Percentiles rank a stretch among this genome's conserved stretches.
These are phyloP conservation scores for Drosophila fulvimacula DNA, from an alignment of 2,888 invertebrate species.

Conservation along the genomic window DNA sequence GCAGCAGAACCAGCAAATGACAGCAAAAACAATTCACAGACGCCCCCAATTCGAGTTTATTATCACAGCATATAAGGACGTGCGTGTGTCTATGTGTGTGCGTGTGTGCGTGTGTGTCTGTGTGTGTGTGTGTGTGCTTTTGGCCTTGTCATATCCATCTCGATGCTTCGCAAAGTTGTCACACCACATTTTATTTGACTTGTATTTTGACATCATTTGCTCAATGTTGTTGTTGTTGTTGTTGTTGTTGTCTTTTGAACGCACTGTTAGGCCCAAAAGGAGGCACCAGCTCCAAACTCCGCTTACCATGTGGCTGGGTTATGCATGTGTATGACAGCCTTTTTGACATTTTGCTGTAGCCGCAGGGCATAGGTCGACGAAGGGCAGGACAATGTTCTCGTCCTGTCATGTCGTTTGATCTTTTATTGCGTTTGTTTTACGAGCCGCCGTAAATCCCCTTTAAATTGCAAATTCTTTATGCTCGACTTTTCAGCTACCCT, in stretches of 20 bases:
- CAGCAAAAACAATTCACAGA: conserved; percentile 69
- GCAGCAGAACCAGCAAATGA: conserved; percentile 29
- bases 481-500: conserved; percentile 62
- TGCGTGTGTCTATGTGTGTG: background rate
- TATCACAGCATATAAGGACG: conserved; percentile 39
- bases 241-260: conserved; percentile 30
- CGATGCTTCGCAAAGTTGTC: conserved; percentile 69
- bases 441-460: conserved; percentile 77
- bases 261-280: conserved; percentile 41
- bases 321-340: conserved; percentile 52
- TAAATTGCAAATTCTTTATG: conserved; percentile 81
- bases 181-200: conserved; percentile 76
- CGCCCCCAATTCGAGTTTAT: conserved; percentile 53
- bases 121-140: conserved; percentile 17
- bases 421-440: conserved; percentile 81
- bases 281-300: background rate
- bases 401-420: conserved; percentile 76
- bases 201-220: conserved; percentile 64
- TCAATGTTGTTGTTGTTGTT: conserved; percentile 26
- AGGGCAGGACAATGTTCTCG: conserved; percentile 57
- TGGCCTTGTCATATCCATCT: conserved; percentile 73
- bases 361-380: conserved; percentile 44
- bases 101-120: conserved; percentile 9
- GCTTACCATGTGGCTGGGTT: conserved; percentile 6
- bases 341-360: conserved; percentile 70